Evolutionary conservation across 35 echinoderm and acorn worm genomes (phyloP).

Genomic region (Eucidaris tribuloides): DNA sequence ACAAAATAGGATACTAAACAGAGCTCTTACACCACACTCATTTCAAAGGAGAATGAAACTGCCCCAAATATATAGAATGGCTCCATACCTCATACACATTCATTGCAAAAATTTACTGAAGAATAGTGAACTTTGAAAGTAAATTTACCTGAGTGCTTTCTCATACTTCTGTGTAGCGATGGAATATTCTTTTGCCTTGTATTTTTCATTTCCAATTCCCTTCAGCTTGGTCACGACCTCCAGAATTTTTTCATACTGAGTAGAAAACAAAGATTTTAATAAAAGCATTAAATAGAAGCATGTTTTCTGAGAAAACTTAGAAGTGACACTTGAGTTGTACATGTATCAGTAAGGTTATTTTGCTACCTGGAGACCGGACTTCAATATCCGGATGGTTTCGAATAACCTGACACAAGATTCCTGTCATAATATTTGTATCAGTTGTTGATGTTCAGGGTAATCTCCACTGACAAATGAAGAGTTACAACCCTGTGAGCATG

Average conservation of each 20-base stretch:
- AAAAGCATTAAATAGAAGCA: not conserved
- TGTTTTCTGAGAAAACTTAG: not conserved
- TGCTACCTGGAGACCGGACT: not conserved
- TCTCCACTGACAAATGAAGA: no score
- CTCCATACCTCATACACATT: not conserved
- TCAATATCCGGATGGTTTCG: no score
- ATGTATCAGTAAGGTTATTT: not conserved
- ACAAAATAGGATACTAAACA: not conserved
- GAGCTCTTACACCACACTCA: not conserved
- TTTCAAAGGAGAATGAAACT: no score
- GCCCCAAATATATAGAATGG: no score
- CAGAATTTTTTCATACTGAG: slow-evolving; percentile 55
- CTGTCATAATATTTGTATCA: no score
- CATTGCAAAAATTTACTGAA: not conserved
- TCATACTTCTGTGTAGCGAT: slow-evolving; percentile 74
- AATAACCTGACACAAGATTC: no score
- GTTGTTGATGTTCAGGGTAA: no score
- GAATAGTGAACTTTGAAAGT: not conserved
- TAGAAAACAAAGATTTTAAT: no score
- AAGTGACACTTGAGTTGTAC: not conserved
- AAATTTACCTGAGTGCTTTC: slow-evolving; percentile 72
- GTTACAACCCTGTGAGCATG: no score
- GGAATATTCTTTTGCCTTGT: slow-evolving; percentile 53
- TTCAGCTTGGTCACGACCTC: slow-evolving; percentile 59
- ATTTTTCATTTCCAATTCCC: slow-evolving; percentile 65